Evolutionary conservation across 2,888 invertebrate genomes (phyloP).

Genomic region (Teleiodes luculella): DNA sequence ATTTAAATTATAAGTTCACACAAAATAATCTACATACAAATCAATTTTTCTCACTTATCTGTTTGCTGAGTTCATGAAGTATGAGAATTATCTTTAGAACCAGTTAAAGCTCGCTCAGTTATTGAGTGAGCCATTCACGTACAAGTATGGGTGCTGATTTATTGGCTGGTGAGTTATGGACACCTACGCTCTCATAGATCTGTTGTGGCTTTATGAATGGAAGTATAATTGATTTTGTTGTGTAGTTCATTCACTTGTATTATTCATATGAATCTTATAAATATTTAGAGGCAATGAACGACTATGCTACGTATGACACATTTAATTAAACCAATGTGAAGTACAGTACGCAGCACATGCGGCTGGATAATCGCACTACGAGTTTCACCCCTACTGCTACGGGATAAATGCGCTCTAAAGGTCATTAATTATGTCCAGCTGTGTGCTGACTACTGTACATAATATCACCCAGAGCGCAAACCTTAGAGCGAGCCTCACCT

Average conservation of each 20-base stretch:
- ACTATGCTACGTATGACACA: conserved; percentile 9
- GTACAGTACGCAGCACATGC: too few relatives aligned
- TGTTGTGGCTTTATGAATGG: conserved; percentile 58
- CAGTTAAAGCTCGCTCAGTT: neutral
- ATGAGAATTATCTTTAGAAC: neutral
- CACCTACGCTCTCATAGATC: conserved; percentile 56
- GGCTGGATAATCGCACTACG: too few relatives aligned
- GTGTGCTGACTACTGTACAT: too few relatives aligned
- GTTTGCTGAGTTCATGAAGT: neutral
- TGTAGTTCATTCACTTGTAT: conserved; percentile 52
- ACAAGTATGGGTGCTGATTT: conserved; percentile 37
- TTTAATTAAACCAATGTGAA: neutral
- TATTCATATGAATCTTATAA: conserved; percentile 37
- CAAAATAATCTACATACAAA: too few relatives aligned
- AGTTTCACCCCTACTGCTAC: too few relatives aligned
- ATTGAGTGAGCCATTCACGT: neutral
- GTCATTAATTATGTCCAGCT: neutral
- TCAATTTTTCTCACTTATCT: neutral
- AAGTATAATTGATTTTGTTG: conserved; percentile 54
- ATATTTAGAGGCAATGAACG: conserved; percentile 31
- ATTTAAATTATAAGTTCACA: too few relatives aligned
- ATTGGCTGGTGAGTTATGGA: conserved; percentile 49
- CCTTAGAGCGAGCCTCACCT: too few relatives aligned
- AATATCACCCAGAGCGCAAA: too few relatives aligned
- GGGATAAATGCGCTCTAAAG: neutral